These are phyloP conservation scores for Mylabris phalerata DNA, from an alignment of 1,140 invertebrate species.

Conservation along the genomic window DNA sequence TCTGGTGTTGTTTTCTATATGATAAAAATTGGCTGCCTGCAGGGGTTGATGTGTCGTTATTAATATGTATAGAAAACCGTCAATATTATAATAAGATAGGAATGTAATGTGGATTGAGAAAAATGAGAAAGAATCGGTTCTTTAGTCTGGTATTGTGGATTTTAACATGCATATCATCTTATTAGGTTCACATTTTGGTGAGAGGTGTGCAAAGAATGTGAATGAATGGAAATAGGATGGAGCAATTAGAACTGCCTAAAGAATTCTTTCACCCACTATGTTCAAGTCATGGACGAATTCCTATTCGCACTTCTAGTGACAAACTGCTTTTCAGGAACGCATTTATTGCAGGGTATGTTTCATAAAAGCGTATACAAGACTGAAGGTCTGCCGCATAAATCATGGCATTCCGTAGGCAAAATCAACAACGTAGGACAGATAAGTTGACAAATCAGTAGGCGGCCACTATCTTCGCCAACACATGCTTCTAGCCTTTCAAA, in stretches of 20 bases:
- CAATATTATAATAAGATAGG: conserved; percentile 8
- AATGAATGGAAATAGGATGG: conserved; percentile 22
- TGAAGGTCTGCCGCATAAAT: conserved; percentile 17
- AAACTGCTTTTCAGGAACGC: conserved; percentile 22
- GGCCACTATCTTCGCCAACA: conserved; percentile 25
- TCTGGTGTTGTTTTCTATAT: too few relatives aligned
- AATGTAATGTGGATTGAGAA: conserved; percentile 1
- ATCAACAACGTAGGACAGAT: conserved; percentile 31
- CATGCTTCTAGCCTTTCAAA: conserved; percentile 16
- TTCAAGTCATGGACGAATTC: conserved; percentile 20
- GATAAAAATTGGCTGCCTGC: too few relatives aligned
- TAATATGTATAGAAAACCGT: conserved; percentile 14
- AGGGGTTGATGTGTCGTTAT: conserved; percentile 5
- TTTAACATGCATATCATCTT: conserved; percentile 15
- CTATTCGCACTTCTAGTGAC: conserved; percentile 20
- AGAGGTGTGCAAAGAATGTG: conserved; percentile 21
- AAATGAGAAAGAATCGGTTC: not conserved
- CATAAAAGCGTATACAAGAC: conserved; percentile 9
- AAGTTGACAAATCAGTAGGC: conserved; percentile 30
- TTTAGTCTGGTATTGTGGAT: not conserved
- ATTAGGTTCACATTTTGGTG: conserved; percentile 22
- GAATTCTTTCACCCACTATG: conserved; percentile 25
- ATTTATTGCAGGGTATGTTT: conserved; percentile 24
- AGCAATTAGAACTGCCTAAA: conserved; percentile 22
- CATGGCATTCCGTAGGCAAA: conserved; percentile 23